These are phyloP conservation scores for Paratilapia polleni DNA, from an alignment of 2,113 vertebrate genomes.

Conservation along the genomic window DNA sequence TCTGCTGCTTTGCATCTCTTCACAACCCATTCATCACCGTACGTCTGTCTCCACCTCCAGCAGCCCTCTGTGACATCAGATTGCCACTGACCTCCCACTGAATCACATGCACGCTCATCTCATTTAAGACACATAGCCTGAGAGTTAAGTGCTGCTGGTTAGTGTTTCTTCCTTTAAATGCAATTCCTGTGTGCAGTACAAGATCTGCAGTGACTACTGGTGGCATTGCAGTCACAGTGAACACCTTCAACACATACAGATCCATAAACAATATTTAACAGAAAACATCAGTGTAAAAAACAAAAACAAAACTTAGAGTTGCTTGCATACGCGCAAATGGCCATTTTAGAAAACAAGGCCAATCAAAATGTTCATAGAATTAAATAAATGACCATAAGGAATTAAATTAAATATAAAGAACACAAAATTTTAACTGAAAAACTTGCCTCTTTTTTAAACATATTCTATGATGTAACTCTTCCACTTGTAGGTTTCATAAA, in stretches of 20 bases:
- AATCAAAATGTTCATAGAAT: not conserved
- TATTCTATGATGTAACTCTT: not conserved
- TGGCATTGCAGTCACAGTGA: too few species aligned
- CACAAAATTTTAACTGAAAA: fast-evolving
- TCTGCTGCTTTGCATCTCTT: slow-evolving; percentile 72
- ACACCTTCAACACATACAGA: too few species aligned
- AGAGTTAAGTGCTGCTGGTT: not conserved
- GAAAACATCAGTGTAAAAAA: too few species aligned
- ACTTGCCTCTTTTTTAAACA: too few species aligned
- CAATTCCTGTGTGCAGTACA: not conserved
- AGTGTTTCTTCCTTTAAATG: not conserved
- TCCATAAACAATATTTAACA: too few species aligned
- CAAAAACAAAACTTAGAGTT: too few species aligned
- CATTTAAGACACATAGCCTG: not conserved
- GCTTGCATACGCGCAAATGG: too few species aligned
- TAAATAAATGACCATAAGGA: not conserved
- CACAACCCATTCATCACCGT: slow-evolving; percentile 71
- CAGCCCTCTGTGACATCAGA: slow-evolving; percentile 46
- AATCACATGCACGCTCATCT: not conserved
- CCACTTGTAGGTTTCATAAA: not conserved
- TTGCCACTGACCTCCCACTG: slow-evolving; percentile 38
- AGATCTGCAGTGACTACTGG: too few species aligned
- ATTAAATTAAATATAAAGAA: fast-evolving
- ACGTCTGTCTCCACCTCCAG: slow-evolving; percentile 46
- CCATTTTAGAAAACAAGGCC: too few species aligned